phyloP scores from a whole-genome alignment of 2,113 vertebrate species.

The Struthio camelus region DNA sequence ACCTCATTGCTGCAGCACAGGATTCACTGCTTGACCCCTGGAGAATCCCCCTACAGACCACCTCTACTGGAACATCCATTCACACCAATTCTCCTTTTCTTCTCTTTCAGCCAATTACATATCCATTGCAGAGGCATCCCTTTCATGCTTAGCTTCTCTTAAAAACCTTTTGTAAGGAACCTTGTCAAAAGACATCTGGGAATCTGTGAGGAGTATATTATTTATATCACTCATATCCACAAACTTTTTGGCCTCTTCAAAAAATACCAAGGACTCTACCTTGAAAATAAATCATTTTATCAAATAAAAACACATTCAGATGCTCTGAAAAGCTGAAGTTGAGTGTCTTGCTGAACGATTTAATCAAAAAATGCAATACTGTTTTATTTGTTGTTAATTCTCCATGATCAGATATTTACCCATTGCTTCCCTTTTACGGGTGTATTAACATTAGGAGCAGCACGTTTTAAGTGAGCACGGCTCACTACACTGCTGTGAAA shows the following conservation, averaged over 20 bases:
- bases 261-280: background rate
- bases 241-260: background rate
- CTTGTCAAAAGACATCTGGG: background rate
- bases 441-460: background rate
- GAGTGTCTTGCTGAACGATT: background rate
- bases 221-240: background rate
- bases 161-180: background rate
- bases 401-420: background rate
- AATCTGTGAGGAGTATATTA: background rate
- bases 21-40: background rate
- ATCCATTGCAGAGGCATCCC: background rate
- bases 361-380: background rate
- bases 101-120: background rate
- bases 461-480: background rate
- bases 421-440: background rate
- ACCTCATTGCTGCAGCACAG: background rate
- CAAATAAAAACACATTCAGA: background rate
- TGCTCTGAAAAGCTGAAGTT: background rate
- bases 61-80: background rate
- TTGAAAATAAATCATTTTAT: background rate
- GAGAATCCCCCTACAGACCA: background rate
- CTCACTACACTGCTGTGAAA: background rate
- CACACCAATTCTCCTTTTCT: background rate
- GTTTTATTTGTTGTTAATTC: background rate
- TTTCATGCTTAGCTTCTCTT: background rate